Base-by-base conservation (phyloP, 2,797 vertebrate species). In the Phoeniculus purpureus region DNA sequence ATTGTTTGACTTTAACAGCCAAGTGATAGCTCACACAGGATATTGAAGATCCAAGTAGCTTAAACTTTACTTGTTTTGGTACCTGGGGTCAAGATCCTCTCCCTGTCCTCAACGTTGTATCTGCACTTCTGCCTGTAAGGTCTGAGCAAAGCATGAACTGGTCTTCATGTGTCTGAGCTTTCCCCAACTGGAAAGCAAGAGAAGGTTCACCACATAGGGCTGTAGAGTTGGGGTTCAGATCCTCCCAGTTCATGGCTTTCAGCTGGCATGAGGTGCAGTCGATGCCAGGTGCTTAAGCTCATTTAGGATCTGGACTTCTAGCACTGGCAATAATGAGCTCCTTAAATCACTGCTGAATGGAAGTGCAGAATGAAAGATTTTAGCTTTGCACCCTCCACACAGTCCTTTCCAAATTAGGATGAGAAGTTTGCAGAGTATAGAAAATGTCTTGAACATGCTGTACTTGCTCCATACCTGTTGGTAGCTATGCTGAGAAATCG, bases 341-440 rank as follows among this genome's bases (percentile, higher is more conserved):
- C 56, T 90, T 87, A 87, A 90, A 88, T 75, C 52, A 50, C 34
- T 50, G 68, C 65, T 75, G 56, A 75, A 59, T 78, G 40, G 29
- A 92, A 77, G 20, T 18, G 13, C 14, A 64, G 34, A 66, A 81
- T 58, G 32, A 80, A 71, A 81, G 79, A 14, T 43, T 43, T 43
- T 43, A 29, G 0, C 1, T 7, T 74, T 65, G 47, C 34, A 50
- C 22, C 25, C 14, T 90, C 62, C 45, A 51, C 2, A 5, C 16
- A 64, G 52, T 60, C 34, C 50, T 78, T 81, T 75, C 48, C n/a
- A 93, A 72, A 60, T 56, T 21, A 50, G 51, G 34, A 62, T 62
- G 43, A 77, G 51, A 12, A 19, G 9, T 68, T 91, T 92, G 45
- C 61, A 1, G 21, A 64, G 34, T 31, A 51, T 3, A 56, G 68